phyloP scores from a whole-genome alignment of 2,888 invertebrate genomes.

The Macaria liturata region DNA sequence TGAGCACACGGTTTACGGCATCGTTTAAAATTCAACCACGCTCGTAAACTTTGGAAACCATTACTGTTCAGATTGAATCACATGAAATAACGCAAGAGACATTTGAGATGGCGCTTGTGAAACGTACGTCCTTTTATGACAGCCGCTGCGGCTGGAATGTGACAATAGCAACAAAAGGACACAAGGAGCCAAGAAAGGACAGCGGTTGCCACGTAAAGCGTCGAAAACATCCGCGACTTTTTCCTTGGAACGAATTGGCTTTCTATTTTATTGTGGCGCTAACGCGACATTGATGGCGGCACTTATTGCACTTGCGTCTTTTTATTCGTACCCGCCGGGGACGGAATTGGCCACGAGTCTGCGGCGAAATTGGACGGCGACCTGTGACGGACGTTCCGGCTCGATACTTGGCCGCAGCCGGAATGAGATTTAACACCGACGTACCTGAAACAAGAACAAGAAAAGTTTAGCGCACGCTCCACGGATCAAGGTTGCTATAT shows the following conservation, averaged over 20 bases:
- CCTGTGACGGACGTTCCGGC: slow-evolving; percentile 30
- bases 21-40: background rate
- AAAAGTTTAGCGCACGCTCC: slow-evolving; percentile 24
- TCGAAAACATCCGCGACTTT: slow-evolving; percentile 45
- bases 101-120: slow-evolving; percentile 1
- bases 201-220: slow-evolving; percentile 11
- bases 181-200: slow-evolving; percentile 26
- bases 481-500: slow-evolving; percentile 13
- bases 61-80: slow-evolving; percentile 21
- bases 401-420: slow-evolving; percentile 39
- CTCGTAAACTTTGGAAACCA: slow-evolving; percentile 34
- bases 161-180: slow-evolving; percentile 33
- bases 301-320: slow-evolving; percentile 75
- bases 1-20: background rate
- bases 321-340: slow-evolving; percentile 55
- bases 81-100: slow-evolving; percentile 21
- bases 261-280: slow-evolving; percentile 79
- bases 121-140: slow-evolving; percentile 2
- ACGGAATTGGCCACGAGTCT: slow-evolving; percentile 53
- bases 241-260: slow-evolving; percentile 62
- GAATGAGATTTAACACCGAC: slow-evolving; percentile 34
- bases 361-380: slow-evolving; percentile 56
- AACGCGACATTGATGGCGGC: slow-evolving; percentile 78
- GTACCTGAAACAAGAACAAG: slow-evolving; percentile 59
- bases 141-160: slow-evolving; percentile 23